Base-by-base conservation (phyloP, 2,888 invertebrate species). In the Troides aeacus region DNA sequence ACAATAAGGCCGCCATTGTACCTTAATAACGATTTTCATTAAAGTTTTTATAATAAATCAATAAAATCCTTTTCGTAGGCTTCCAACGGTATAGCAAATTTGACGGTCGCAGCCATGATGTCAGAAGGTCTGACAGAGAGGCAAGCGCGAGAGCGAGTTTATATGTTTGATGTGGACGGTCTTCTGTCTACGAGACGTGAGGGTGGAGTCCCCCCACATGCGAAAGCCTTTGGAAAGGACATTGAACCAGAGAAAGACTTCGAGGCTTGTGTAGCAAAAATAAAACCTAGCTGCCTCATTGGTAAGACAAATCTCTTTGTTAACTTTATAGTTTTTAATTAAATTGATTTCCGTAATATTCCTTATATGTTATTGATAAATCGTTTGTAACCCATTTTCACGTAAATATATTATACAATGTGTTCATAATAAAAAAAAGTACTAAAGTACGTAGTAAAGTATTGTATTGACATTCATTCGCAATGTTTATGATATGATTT, bases 141-240 rank as follows among this genome's bases (percentile, higher is more conserved):
- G 78, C 97, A 98, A 78, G 99, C 99, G 0, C 93, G 96, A 56
- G 94, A 94, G n/a, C 96, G 95, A 77, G 98, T 99, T 73, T 99
- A 96, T 95, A 96, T 99, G 97, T 96, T 97, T 77, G 99, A 99
- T 81, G 96, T 98, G 42, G 96, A 97, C 78, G 99, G 99, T 1
- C 92, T 99, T 1, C 88, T 99, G 72, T 96, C 97, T 0, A 87
- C 85, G 74, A 92, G 93, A 1, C 93, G 96, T 1, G 94, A 94
- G 61, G 96, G 95, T 10, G 93, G 93, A 50, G 90, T 96, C 0
- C 95, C 95, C 0, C 95, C 94, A 7, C 96, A 96, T 77, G 96
- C 97, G 75, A 87, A 92, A 53, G 93, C 90, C 71, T 97, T 96
- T 79, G 96, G 96, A 60, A 97, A 97, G 83, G 95, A 98, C 68